phyloP scores from a whole-genome alignment of 2,797 vertebrate genomes.

The Selene dorsalis region DNA sequence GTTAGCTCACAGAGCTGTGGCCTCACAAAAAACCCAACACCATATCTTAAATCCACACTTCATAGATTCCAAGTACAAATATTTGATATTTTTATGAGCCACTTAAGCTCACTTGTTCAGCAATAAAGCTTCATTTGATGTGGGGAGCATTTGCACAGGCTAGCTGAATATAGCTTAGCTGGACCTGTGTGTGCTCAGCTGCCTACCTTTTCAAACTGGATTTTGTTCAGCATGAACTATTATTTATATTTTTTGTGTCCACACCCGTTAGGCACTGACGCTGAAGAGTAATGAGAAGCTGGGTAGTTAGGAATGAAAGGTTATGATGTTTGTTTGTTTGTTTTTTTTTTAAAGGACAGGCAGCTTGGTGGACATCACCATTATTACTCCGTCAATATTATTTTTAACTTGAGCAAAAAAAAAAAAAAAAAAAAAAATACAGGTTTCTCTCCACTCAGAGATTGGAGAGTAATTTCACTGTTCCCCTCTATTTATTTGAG shows the following conservation, averaged over 20 bases:
- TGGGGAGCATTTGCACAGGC: slow-evolving; percentile 41
- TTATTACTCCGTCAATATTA: slow-evolving; percentile 9
- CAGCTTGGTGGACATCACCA: slow-evolving; percentile 27
- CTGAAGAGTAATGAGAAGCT: slow-evolving; percentile 29
- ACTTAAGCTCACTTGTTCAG: slow-evolving; percentile 30
- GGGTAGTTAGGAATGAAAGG: slow-evolving; percentile 31
- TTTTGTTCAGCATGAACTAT: slow-evolving; percentile 31
- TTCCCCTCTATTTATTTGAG: slow-evolving; percentile 58
- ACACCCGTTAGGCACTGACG: slow-evolving; percentile 21
- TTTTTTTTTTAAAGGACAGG: slow-evolving; percentile 12
- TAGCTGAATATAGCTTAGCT: neutral
- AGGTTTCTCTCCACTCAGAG: slow-evolving; percentile 41
- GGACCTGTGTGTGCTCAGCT: slow-evolving; percentile 25
- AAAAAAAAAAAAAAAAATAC: slow-evolving; percentile 17
- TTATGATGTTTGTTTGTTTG: slow-evolving; percentile 29
- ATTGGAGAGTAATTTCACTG: slow-evolving; percentile 54
- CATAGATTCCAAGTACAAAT: slow-evolving; percentile 31
- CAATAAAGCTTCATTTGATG: slow-evolving; percentile 14
- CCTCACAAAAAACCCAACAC: neutral
- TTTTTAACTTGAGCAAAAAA: slow-evolving; percentile 59
- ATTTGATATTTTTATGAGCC: slow-evolving; percentile 39
- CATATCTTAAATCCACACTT: slow-evolving; percentile 1
- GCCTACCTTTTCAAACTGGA: slow-evolving; percentile 10
- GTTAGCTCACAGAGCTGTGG: slow-evolving; percentile 17
- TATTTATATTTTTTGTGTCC: slow-evolving; percentile 33